phyloP scores from a whole-genome alignment of 2,888 invertebrate genomes.

The Gonocerus acuteangulatus region DNA sequence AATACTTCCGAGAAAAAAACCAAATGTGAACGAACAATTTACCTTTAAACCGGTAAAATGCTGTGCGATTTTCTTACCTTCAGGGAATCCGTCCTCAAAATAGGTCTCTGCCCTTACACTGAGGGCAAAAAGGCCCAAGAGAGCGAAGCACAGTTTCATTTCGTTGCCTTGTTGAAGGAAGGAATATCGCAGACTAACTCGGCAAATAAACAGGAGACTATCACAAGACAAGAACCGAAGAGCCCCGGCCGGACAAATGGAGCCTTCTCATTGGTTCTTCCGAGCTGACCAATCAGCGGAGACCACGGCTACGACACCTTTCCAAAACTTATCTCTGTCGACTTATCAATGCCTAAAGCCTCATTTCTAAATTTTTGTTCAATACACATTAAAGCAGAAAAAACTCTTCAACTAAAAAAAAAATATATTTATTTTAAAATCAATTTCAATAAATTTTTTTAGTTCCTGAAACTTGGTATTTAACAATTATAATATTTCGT shows the following conservation, averaged over 20 bases:
- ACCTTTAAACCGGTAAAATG: not conserved
- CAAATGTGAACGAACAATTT: too few relatives aligned
- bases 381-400: too few relatives aligned
- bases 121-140: constrained; percentile 51
- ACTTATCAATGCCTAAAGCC: too few relatives aligned
- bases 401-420: too few relatives aligned
- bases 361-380: too few relatives aligned
- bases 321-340: not conserved
- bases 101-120: constrained; percentile 60
- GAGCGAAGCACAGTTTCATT: constrained; percentile 50
- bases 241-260: constrained; percentile 56
- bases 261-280: constrained; percentile 53
- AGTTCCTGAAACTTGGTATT: too few relatives aligned
- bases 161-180: not conserved
- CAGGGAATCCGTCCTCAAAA: constrained; percentile 71
- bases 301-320: constrained; percentile 37
- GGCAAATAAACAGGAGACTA: not conserved
- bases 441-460: too few relatives aligned
- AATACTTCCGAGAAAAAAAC: too few relatives aligned
- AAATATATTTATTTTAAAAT: too few relatives aligned
- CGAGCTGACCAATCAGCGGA: constrained; percentile 36
- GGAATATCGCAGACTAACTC: not conserved
- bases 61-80: constrained; percentile 62
- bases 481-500: too few relatives aligned
- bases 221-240: not conserved